Evolutionary conservation across 2,797 vertebrate species (phyloP).

Genomic region (Amniataba percoides): DNA sequence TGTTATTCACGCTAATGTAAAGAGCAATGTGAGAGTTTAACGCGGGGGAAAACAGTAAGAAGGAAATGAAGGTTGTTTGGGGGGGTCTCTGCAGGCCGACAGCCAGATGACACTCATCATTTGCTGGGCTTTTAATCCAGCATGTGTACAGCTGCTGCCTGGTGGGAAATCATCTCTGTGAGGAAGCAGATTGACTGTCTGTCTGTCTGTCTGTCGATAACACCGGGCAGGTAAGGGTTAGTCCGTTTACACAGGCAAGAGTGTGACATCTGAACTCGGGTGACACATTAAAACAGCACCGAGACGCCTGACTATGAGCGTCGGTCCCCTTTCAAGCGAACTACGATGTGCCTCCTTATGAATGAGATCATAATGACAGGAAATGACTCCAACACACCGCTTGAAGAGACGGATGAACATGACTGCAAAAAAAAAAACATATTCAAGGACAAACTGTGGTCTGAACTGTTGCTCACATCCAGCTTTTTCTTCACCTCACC

Average conservation of each 20-base stretch:
- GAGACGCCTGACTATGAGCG: conserved; percentile 1
- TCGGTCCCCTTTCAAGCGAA: conserved; percentile 2
- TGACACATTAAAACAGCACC: not conserved
- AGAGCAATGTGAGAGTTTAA: not conserved
- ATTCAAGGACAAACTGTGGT: conserved; percentile 27
- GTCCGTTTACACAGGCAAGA: conserved; percentile 1
- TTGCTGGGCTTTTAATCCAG: conserved; percentile 17
- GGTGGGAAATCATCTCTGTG: conserved; percentile 21
- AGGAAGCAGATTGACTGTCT: conserved; percentile 11
- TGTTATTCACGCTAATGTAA: not conserved
- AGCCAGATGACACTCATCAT: conserved; percentile 1
- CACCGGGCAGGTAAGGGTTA: conserved; percentile 4
- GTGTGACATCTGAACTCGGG: conserved; percentile 1
- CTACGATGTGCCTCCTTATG: not conserved
- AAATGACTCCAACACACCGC: conserved; percentile 7
- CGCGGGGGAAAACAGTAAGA: not conserved
- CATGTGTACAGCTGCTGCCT: conserved; percentile 34
- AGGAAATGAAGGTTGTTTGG: not conserved
- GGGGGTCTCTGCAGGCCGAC: conserved; percentile 21
- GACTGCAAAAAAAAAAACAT: not conserved
- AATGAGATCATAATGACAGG: conserved; percentile 12
- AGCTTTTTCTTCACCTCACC: not conserved
- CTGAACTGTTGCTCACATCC: conserved; percentile 22
- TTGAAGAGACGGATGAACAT: conserved; percentile 8
- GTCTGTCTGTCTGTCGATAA: conserved; percentile 24